Base-by-base conservation (phyloP, 2,113 vertebrate species). In the Illadopsis cleaveri region DNA sequence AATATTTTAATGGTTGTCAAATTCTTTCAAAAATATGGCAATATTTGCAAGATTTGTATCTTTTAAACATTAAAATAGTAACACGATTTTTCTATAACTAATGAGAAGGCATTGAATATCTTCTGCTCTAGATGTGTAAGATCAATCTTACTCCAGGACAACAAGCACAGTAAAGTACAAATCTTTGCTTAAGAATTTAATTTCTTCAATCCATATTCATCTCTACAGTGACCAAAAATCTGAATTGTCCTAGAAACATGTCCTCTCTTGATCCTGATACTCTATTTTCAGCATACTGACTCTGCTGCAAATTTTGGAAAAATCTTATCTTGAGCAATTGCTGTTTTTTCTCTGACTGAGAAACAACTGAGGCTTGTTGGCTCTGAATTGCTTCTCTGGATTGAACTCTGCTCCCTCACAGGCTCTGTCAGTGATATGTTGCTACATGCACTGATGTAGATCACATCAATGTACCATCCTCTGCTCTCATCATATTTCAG, bases 171-270 rank as follows among this genome's bases (percentile, higher is more conserved):
- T 9, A 30, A 24, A 45, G 25, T 42, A 45, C 4, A 44, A 38
- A 68, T 47, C n/a, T 71, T 75, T 91, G 28, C 53, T 73, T 82
- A 70, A 82, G n/a, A 85, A 86, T 83, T 86, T 58, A 13, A 40
- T 68, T 53, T 76, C 58, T 90, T 73, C 56, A 42, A 58, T 40
- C 50, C 5, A 66, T 93, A 86, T 95, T 58, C 37, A 82, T 53
- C 42, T 80, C 47, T 87, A 47, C 28, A 89, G n/a, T 24, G 19
- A 81, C 33, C 42, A 77, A 65, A 90, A 93, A 91, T 56, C 15
- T 60, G 35, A 54, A 51, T 58, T 82, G 70, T 81, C 57, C 85
- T 73, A 73, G 33, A 69, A 45, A n/a, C 12, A 11, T 30, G 1
- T 20, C 87, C 57, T 69, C 6, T 73, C 50, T 87, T 71, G 31